These are phyloP conservation scores for Microplitis demolitor DNA, from an alignment of 1,140 invertebrate genomes.

Conservation along the genomic window DNA sequence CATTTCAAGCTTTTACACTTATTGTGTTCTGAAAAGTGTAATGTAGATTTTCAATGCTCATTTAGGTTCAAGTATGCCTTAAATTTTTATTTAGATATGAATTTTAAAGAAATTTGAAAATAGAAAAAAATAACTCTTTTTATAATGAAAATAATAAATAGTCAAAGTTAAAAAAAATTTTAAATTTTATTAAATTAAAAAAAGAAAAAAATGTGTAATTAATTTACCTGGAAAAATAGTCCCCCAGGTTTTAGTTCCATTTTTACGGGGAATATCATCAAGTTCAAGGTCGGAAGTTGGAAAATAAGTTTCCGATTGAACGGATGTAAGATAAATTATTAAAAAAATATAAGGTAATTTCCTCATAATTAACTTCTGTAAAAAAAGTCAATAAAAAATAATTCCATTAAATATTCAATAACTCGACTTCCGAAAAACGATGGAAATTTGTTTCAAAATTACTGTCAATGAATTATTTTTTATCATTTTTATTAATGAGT, in stretches of 20 bases:
- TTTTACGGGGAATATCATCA: neutral
- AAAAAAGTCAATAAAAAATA: neutral
- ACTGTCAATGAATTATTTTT: no score
- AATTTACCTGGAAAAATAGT: slow-evolving; percentile 13
- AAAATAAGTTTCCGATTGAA: neutral
- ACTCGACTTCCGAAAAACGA: no score
- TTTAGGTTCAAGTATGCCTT: no score
- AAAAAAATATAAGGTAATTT: neutral
- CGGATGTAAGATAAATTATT: neutral
- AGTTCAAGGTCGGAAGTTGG: neutral
- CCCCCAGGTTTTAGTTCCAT: slow-evolving; percentile 8
- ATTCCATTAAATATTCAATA: no score
- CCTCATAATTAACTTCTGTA: neutral
- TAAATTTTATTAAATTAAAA: neutral
- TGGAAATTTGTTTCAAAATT: no score
- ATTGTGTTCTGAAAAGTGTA: no score
- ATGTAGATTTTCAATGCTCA: no score
- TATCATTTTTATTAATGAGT: no score
- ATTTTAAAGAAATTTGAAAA: no score
- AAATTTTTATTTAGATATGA: no score
- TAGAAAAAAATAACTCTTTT: no score
- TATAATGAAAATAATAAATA: neutral
- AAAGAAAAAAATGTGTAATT: neutral
- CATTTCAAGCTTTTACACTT: no score
- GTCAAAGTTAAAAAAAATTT: neutral